A percentile compares a stretch with the other conserved stretches of the same genome.
phyloP scores from a whole-genome alignment of 2,113 vertebrate species.

The Dasyurus viverrinus region DNA sequence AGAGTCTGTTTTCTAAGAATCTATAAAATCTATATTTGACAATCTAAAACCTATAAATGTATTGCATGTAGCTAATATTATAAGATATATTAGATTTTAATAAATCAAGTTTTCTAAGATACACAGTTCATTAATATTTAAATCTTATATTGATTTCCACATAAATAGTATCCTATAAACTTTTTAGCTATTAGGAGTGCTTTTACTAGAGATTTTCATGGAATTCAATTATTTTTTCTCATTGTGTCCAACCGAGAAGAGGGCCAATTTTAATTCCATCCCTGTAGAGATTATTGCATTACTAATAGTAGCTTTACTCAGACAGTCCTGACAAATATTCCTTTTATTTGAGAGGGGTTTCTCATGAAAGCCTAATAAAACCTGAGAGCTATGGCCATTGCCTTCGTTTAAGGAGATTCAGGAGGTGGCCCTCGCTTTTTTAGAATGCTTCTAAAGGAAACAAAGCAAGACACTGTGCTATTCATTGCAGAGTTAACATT shows the following conservation, averaged over 20 bases:
- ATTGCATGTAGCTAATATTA: constrained; percentile 26
- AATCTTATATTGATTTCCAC: constrained; percentile 17
- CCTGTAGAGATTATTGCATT: constrained; percentile 36
- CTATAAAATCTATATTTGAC: constrained; percentile 2
- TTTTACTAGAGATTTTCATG: constrained; percentile 23
- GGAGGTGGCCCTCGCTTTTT: constrained; percentile 22
- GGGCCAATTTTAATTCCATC: constrained; percentile 45
- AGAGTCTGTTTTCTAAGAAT: background rate
- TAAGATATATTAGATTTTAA: background rate
- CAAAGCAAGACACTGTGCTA: constrained; percentile 13
- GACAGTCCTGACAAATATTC: constrained; percentile 20
- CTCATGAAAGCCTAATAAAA: constrained; percentile 27
- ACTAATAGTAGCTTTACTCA: constrained; percentile 34
- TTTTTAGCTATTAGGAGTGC: background rate
- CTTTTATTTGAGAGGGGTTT: background rate
- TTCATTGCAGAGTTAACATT: background rate
- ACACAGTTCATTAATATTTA: constrained; percentile 30
- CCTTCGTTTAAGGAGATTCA: constrained; percentile 41
- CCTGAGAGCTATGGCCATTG: constrained; percentile 46
- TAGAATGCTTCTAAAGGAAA: constrained; percentile 33
- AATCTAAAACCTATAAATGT: constrained; percentile 33
- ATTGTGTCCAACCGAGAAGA: constrained; percentile 7
- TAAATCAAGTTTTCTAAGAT: background rate
- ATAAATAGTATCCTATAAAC: constrained; percentile 29
- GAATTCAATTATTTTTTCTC: constrained; percentile 40